Evolutionary conservation across 23 tunicate genomes (phyloP), one percentile per base, ranked within the genome.

Genomic region (Botrylloides violaceus): DNA sequence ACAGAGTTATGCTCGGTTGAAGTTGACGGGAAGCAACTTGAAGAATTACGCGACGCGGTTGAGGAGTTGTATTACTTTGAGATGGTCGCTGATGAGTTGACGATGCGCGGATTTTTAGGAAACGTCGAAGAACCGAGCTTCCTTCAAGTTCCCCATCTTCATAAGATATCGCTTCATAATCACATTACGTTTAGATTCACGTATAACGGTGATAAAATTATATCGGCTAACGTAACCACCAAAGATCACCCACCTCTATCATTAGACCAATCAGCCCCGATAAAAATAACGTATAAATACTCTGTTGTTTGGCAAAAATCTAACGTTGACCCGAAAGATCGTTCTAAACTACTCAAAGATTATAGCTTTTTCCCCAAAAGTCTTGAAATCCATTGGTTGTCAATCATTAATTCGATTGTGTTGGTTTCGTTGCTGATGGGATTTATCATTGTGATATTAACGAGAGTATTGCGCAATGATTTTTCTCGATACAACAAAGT

Each of bases 21-120:
- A 1, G 28, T 79, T 26, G 83, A 65, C 2, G 82, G 77, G 43
- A 72, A 84, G 37, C 86, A 85, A 21, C 77, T 92, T 1, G 58
- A 66, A 6, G 68, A 80, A 49, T 65, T 92, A 58, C 59, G 71
- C 33, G 87, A 92, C 57, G 98, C 92, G 6, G 77, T 92, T 3
- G 92, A 84, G 55, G 98, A 92, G 78, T 64, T 92, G n/a, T 92
- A 92, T 71, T 92, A 92, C 70, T 92, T 81, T 58, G 98, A 92
- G 71, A 76, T 92, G 83, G 92, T 84, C 21, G 87, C 84, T 1
- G 98, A 92, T 64, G 92, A 92, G 12, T 26, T 92, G 0, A 81
- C 86, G 27, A 78, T 92, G 74, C 64, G 98, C 59, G 80, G 87
- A 66, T 92, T 92, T 80, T 29, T 92, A 29, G 98, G 98, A 0